Evolutionary conservation across 1,140 invertebrate genomes (phyloP), one percentile per base, ranked within the genome.

Genomic region (Trissolcus basalis): DNA sequence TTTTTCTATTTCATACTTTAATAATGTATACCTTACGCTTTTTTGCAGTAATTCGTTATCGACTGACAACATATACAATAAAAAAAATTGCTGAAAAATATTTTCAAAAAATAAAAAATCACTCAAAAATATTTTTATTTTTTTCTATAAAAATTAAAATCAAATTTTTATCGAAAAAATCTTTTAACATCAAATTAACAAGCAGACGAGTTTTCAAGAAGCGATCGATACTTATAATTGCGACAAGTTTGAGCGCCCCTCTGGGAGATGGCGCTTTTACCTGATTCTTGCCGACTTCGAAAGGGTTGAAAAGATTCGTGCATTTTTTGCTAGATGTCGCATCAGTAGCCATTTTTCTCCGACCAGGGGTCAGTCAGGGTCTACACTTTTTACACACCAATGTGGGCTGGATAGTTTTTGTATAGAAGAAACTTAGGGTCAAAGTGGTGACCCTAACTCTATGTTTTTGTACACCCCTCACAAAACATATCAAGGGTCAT

Each of bases 231-330:
- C 33, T 55, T 27, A 19, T 55, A 64, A 56, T 78, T 78, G 39
- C 49, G 0, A 50, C 7, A 10, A 6, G 68, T 49, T 83, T 82
- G 10, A 12, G 1, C 14, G 15, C 35, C 69, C 61, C 64, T 48
- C 1, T 19, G 73, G 10, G 32, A 79, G 82, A 81, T 84, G 81
- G 74, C 80, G 77, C 65, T 65, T 69, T 59, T 4, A 41, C 27
- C 11, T 44, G 7, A 13, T 75, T 75, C 64, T 75, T 35, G 9
- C 19, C 32, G 6, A 4, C n/a, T 4, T n/a, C n/a, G 55, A 59
- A 48, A 9, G 50, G 48, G 27, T 63, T 13, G 44, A 63, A 48
- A 59, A 44, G 59, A 53, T 75, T 59, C 64, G 8, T 48, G 11
- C 7, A 75, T 69, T 53, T 58, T 69, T 75, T 36, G 59, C 48